A percentile compares a stretch with the other conserved stretches of the same genome.
Conservation (phyloP, 1,140 invertebrate genomes). For the Nymphalis io region DNA sequence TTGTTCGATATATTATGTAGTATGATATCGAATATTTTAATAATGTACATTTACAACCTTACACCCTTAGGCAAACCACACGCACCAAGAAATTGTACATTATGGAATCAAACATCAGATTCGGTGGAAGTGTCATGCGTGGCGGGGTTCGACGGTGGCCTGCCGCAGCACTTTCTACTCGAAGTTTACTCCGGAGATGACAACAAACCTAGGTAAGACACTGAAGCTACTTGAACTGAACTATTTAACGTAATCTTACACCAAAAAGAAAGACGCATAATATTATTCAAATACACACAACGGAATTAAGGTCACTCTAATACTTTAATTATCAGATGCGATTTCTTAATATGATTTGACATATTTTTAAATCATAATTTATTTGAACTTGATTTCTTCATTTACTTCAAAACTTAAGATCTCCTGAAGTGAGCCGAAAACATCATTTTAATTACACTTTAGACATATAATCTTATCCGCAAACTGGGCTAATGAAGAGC, state of each 20-base stretch:
- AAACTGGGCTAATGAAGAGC: constrained; percentile 41
- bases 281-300: neutral
- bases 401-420: neutral
- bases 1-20: too few relatives aligned
- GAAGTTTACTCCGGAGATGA: constrained; percentile 86
- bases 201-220: constrained; percentile 73
- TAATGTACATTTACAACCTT: neutral
- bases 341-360: too few relatives aligned
- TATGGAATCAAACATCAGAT: constrained; percentile 87
- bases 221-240: neutral
- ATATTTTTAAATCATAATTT: too few relatives aligned
- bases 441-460: constrained; percentile 7
- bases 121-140: constrained; percentile 88
- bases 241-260: neutral
- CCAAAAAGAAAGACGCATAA: too few relatives aligned
- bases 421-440: neutral
- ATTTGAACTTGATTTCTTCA: too few relatives aligned
- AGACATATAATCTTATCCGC: constrained; percentile 4
- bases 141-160: constrained; percentile 91
- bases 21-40: too few relatives aligned
- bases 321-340: neutral
- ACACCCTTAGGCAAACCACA: constrained; percentile 84
- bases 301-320: neutral
- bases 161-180: constrained; percentile 89
- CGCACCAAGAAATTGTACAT: constrained; percentile 87